phyloP scores from a whole-genome alignment of 2,888 invertebrate genomes.

The Chouioia cunea region DNA sequence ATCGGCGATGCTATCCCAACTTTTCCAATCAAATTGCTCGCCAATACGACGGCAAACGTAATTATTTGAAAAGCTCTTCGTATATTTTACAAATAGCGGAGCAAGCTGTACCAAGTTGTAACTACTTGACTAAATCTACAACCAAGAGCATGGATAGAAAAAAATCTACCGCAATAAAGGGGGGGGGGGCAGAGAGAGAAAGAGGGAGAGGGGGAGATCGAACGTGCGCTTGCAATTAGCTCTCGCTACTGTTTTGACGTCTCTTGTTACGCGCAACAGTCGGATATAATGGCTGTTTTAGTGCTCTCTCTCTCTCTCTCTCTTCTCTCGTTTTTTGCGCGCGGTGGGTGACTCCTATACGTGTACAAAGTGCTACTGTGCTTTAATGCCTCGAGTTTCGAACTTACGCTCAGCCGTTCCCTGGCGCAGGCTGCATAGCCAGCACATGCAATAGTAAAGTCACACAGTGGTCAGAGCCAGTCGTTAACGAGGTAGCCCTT shows the following conservation, averaged over 20 bases:
- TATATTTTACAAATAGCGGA: too few species aligned
- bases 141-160: too few species aligned
- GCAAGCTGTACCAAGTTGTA: too few species aligned
- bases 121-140: too few species aligned
- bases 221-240: constrained; percentile 28
- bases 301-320: constrained; percentile 12
- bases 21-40: too few species aligned
- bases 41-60: too few species aligned
- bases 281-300: constrained; percentile 38
- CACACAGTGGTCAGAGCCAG: background rate
- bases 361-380: constrained; percentile 15
- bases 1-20: background rate
- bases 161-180: too few species aligned
- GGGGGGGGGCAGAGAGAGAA: constrained; percentile 8
- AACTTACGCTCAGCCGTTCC: constrained; percentile 52
- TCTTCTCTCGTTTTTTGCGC: constrained; percentile 16
- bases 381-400: background rate
- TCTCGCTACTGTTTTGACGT: constrained; percentile 36
- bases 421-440: constrained; percentile 39
- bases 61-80: too few species aligned
- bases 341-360: too few species aligned
- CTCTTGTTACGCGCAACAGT: constrained; percentile 38
- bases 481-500: background rate
- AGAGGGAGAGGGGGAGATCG: constrained; percentile 3
- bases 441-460: constrained; percentile 51